Conservation (phyloP, 2,888 invertebrate species). For the Drosophila pseudotalamancana region DNA sequence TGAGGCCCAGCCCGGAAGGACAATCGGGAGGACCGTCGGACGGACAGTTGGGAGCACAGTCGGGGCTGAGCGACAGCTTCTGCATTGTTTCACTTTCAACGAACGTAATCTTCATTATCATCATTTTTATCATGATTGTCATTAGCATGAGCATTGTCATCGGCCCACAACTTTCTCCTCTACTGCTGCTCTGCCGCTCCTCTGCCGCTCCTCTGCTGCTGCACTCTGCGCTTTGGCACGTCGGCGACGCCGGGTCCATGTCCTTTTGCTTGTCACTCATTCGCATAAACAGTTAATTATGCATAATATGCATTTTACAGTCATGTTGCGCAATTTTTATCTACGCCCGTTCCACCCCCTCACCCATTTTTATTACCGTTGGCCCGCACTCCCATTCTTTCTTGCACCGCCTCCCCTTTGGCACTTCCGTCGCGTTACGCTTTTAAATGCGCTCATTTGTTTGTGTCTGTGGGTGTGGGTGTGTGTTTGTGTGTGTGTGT, state of each 20-base stretch:
- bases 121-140: conserved; percentile 47
- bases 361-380: conserved; percentile 48
- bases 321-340: conserved; percentile 78
- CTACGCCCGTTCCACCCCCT: not conserved
- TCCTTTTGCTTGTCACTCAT: conserved; percentile 77
- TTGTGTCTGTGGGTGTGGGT: conserved; percentile 10
- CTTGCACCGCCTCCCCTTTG: conserved; percentile 9
- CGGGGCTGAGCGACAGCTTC: conserved; percentile 27
- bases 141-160: conserved; percentile 55
- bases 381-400: not conserved
- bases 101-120: conserved; percentile 56
- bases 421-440: conserved; percentile 50
- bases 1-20: conserved; percentile 38
- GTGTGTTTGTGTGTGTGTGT: conserved; percentile 13
- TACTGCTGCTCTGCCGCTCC: not conserved
- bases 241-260: conserved; percentile 48
- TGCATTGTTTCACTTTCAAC: conserved; percentile 75
- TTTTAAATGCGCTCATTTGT: conserved; percentile 73
- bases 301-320: conserved; percentile 82
- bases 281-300: conserved; percentile 82
- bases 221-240: conserved; percentile 30
- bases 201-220: not conserved
- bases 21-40: conserved; percentile 23
- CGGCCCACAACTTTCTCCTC: conserved; percentile 22
- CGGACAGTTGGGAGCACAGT: conserved; percentile 24